Evolutionary conservation across 2,888 invertebrate genomes (phyloP).

Genomic region (Trissoscelio sp.): DNA sequence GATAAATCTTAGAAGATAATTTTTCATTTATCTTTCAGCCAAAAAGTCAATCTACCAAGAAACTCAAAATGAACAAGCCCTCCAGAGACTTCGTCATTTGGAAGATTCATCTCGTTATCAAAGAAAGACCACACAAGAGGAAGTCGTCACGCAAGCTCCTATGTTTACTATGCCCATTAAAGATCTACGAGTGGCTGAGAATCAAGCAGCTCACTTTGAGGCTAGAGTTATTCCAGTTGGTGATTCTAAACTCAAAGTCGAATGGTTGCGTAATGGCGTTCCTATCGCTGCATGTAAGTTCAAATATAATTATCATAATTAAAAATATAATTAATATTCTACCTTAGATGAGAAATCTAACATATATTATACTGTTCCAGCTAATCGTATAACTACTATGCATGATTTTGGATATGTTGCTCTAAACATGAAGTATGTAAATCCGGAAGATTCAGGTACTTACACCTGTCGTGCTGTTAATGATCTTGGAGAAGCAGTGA

Average conservation of each 20-base stretch:
- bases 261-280: constrained; percentile 96
- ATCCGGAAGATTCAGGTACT: constrained; percentile 97
- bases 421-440: constrained; percentile 96
- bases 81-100: constrained; percentile 91
- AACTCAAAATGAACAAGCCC: constrained; percentile 94
- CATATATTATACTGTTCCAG: too few species aligned
- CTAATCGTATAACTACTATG: constrained; percentile 96
- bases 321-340: not conserved
- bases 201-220: constrained; percentile 97
- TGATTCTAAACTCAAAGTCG: constrained; percentile 95
- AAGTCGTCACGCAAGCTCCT: constrained; percentile 93
- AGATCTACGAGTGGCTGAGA: constrained; percentile 93
- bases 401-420: constrained; percentile 99
- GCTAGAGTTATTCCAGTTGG: constrained; percentile 97
- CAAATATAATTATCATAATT: not conserved
- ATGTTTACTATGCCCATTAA: constrained; percentile 96
- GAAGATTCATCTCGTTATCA: constrained; percentile 92
- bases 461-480: constrained; percentile 97
- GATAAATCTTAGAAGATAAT: not conserved
- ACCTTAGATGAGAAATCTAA: too few species aligned
- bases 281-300: constrained; percentile 93
- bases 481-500: constrained; percentile 97
- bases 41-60: constrained; percentile 94
- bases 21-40: constrained; percentile 78
- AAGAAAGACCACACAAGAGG: constrained; percentile 90